phyloP scores from a whole-genome alignment of 2,113 vertebrate species.

The Eudyptes chrysolophus region DNA sequence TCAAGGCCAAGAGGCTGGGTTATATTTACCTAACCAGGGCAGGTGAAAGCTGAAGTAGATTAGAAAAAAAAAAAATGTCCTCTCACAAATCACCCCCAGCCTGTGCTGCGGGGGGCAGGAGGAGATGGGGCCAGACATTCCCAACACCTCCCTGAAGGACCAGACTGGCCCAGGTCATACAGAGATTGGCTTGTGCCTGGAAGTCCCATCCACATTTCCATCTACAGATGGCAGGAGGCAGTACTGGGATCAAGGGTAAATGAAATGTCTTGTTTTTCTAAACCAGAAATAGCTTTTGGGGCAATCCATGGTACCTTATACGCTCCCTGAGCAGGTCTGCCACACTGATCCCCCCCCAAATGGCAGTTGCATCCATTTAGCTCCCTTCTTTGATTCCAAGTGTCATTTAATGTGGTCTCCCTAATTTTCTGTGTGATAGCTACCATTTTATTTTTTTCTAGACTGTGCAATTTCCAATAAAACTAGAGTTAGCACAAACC shows the following conservation, averaged over 20 bases:
- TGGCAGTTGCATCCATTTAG: not conserved
- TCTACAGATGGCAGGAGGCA: not conserved
- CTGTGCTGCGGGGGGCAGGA: not conserved
- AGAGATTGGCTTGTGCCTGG: not conserved
- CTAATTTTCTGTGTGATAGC: not conserved
- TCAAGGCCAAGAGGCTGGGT: not conserved
- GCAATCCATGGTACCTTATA: not conserved
- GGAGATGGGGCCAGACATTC: not conserved
- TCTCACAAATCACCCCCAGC: not conserved
- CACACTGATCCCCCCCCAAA: not conserved
- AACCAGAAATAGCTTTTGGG: not conserved
- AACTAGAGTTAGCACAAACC: not conserved
- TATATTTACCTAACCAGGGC: not conserved
- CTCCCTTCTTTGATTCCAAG: not conserved
- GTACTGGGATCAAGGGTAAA: not conserved
- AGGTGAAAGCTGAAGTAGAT: not conserved
- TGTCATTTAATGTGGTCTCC: not conserved
- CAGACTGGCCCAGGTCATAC: not conserved
- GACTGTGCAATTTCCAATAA: not conserved
- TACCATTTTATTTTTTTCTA: not conserved
- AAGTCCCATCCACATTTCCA: not conserved
- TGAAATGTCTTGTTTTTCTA: not conserved
- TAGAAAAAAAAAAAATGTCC: not conserved
- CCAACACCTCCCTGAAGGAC: not conserved
- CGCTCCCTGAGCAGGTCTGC: not conserved